A percentile compares a stretch with the other conserved stretches of the same genome.
These are phyloP conservation scores for Pseudococcus jackbeardsleyi DNA, from an alignment of 2,888 invertebrate genomes.

Conservation along the genomic window DNA sequence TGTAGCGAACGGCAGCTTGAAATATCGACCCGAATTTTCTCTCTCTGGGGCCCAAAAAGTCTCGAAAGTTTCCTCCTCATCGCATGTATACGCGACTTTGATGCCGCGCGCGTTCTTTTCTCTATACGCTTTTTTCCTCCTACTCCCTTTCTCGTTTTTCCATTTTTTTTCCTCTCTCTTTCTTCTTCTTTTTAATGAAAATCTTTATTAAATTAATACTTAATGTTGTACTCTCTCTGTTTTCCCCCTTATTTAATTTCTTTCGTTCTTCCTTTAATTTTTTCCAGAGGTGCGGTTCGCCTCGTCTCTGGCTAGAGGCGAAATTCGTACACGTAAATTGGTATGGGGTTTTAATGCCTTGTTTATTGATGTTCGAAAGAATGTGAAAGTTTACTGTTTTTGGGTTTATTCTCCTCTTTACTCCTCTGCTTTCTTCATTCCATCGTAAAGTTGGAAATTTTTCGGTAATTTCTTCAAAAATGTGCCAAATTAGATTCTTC, in stretches of 20 bases:
- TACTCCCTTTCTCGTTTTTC: not conserved
- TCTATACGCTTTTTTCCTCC: not conserved
- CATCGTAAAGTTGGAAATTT: too few species aligned
- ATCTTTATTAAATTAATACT: slow-evolving; percentile 37
- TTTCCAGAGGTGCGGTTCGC: not conserved
- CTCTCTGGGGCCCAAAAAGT: slow-evolving; percentile 63
- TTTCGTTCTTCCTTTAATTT: not conserved
- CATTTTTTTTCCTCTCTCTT: not conserved
- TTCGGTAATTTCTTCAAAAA: too few species aligned
- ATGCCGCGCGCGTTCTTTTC: slow-evolving; percentile 17
- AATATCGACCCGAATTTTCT: slow-evolving; percentile 64
- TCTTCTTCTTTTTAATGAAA: slow-evolving; percentile 39
- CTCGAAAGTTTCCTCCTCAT: slow-evolving; percentile 58
- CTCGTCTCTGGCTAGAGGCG: not conserved
- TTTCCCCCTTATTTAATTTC: slow-evolving; percentile 3
- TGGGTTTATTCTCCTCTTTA: too few species aligned
- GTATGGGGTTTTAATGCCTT: not conserved
- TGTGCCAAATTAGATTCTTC: too few species aligned
- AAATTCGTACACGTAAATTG: not conserved
- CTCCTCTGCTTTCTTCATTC: too few species aligned
- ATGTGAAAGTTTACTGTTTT: not conserved
- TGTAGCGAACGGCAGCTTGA: slow-evolving; percentile 63
- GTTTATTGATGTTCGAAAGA: not conserved
- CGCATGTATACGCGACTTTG: slow-evolving; percentile 9
- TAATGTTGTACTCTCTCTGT: not conserved